phyloP scores from a whole-genome alignment of 2,888 invertebrate genomes.

The Catocala nupta region DNA sequence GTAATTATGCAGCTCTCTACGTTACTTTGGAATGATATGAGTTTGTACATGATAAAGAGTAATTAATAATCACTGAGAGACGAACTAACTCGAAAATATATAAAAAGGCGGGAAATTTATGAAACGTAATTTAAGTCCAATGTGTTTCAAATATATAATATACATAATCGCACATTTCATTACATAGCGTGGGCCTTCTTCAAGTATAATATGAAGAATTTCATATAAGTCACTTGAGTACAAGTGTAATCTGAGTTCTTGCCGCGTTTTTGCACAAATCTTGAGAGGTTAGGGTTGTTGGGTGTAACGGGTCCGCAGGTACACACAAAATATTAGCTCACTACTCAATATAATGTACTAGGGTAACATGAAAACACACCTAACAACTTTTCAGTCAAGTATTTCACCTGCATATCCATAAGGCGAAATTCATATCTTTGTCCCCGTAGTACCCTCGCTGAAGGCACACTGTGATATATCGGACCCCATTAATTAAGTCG shows the following conservation, averaged over 20 bases:
- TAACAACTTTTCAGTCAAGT: background rate
- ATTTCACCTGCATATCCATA: conserved; percentile 10
- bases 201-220: too few relatives aligned
- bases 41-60: background rate
- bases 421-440: conserved; percentile 20
- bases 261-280: conserved; percentile 19
- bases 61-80: background rate
- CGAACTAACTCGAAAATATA: background rate
- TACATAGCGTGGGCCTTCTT: too few relatives aligned
- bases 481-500: conserved; percentile 51
- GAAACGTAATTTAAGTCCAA: background rate
- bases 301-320: background rate
- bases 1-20: conserved; percentile 18
- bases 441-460: conserved; percentile 24
- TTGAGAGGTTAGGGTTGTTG: background rate
- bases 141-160: background rate
- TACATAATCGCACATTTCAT: too few relatives aligned
- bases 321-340: background rate
- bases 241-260: too few relatives aligned
- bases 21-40: background rate
- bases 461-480: conserved; percentile 51
- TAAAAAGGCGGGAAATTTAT: conserved; percentile 15
- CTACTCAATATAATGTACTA: background rate
- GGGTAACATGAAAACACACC: background rate
- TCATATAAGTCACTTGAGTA: too few relatives aligned